These are phyloP conservation scores for Paratrypauchen microcephalus DNA, from an alignment of 2,797 vertebrate genomes.

Conservation along the genomic window DNA sequence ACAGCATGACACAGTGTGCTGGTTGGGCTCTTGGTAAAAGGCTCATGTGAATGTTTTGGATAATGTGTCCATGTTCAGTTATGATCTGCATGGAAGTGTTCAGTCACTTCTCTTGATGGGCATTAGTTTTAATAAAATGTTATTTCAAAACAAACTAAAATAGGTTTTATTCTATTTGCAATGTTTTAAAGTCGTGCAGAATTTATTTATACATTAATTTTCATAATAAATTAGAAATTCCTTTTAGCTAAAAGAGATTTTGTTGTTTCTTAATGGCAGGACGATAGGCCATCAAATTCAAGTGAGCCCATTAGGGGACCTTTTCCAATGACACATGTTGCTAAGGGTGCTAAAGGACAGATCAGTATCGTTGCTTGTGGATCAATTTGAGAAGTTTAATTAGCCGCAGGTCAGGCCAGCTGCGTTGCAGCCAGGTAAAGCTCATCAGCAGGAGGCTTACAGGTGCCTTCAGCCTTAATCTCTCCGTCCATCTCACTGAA, in stretches of 20 bases:
- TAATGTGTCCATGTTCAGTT: not conserved
- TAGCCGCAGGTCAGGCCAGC: constrained; percentile 75
- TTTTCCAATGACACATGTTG: constrained; percentile 66
- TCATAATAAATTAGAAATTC: not conserved
- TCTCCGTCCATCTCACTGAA: constrained; percentile 80
- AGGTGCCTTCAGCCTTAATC: constrained; percentile 82
- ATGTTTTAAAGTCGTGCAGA: not conserved
- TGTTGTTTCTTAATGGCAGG: constrained; percentile 35
- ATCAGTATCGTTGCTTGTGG: constrained; percentile 82
- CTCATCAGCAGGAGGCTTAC: constrained; percentile 78
- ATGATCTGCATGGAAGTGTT: too few species aligned
- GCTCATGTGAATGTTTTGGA: too few species aligned
- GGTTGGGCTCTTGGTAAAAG: too few species aligned
- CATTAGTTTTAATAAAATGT: not conserved
- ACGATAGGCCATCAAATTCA: constrained; percentile 55
- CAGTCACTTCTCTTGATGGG: not conserved
- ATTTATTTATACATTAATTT: not conserved
- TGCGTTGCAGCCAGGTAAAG: constrained; percentile 72
- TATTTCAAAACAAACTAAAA: not conserved
- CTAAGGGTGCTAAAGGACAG: constrained; percentile 80
- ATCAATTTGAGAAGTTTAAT: constrained; percentile 86
- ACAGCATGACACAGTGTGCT: not conserved
- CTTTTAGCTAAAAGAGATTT: not conserved
- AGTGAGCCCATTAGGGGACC: constrained; percentile 71
- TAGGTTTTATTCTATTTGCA: not conserved